Base-by-base conservation (phyloP, 2,888 invertebrate species). In the Nasonia oneida region DNA sequence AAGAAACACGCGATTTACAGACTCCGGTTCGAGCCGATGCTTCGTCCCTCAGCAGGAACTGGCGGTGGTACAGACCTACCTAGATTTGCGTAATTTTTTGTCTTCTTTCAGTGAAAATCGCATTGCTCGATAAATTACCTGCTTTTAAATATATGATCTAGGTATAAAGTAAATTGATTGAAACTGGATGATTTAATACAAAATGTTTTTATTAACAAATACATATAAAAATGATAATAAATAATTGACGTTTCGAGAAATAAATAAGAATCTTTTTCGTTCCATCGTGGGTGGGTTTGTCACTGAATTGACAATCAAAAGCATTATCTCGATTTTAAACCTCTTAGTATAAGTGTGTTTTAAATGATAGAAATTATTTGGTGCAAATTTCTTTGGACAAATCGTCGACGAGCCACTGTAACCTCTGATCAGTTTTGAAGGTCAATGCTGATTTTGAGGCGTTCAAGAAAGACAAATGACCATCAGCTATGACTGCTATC, bases 181-280 rank as follows among this genome's bases (percentile, higher is more conserved):
- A 57, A 57, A 57, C 10, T 1, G 47, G n/a, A 57, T 18, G 5
- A 57, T 67, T 33, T 67, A 29, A n/a, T 67, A 67, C 2, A 67
- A 67, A 67, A 67, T 14, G n/a, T 50, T 89, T 91, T 92, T 92
- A 91, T 92, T 91, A 91, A 91, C 90, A 92, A 91, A 89, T 87
- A 85, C 78, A 87, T 61, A 53, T 85, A 87, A 84, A 87, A 87
- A 87, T 85, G 88, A 87, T 85, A 90, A 92, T 91, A 92, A 91
- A 91, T 92, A 91, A 90, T 87, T 88, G 85, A 88, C 87, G 86
- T 87, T 81, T 89, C 81, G 82, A 88, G 82, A 85, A 91, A 91
- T 91, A 92, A 91, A 91, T 91, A 89, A 87, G 67, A 29, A 61
- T 61, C 37, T 42, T 83, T 33, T 47, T 74, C 29, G 14, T 78